Evolutionary conservation across 1,140 invertebrate species (phyloP), one percentile per base, ranked within the genome.

Genomic region (Drosophila serrata): DNA sequence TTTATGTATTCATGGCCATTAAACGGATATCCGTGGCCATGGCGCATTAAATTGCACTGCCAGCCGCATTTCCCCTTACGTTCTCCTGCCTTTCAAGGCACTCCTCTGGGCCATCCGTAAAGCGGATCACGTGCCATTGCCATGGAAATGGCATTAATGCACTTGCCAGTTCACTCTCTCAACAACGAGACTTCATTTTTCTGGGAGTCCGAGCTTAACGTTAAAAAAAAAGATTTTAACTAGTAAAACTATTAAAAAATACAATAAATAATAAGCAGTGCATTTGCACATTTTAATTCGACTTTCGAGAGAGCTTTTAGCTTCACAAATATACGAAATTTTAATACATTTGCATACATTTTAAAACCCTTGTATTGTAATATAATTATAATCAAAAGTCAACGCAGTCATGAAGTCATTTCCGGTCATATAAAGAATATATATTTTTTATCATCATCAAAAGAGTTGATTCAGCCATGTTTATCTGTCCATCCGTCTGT

Each of bases 1-100:
- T 87, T 87, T 87, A 87, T 87, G 84, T 90, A 87, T 87, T 87
- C 84, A 87, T 87, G 84, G 84, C 84, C 84, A 88, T 87, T 88
- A 88, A 90, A 88, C 85, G 85, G 85, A 88, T 88, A 90, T 87
- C 84, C 84, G 84, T 84, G 80, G 72, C 76, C 84, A 79, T 87
- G 79, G 80, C 72, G 84, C 82, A 87, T 88, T 87, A 87, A 87
- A 87, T 87, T 88, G 82, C 84, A 80, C 48, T 63, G 55, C 61
- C 64, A 46, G 35, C 61, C 65, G 37, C 56, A 69, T 48, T n/a
- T 39, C 62, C 35, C 35, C 53, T 29, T 42, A 12, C 9, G 39
- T 39, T 24, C 33, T 35, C 49, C 31, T 19, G 35, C 27, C 53
- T 42, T 55, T 15, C 37, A 74, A 74, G 45, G 69, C 42, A 39